Evolutionary conservation across 1,140 invertebrate genomes (phyloP).

Genomic region (Spodoptera litura): DNA sequence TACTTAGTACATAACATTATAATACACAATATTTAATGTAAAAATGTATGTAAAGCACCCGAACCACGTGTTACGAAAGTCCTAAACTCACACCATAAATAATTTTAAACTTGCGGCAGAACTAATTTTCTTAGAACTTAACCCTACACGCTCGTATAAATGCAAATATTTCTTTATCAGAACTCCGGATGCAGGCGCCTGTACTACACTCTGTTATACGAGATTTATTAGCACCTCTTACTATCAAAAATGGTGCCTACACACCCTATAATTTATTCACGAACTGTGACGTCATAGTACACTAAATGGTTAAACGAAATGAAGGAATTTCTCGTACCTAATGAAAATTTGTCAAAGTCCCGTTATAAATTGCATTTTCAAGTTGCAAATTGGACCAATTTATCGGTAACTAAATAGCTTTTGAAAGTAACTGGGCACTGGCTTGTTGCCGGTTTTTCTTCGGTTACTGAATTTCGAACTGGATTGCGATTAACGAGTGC

Average conservation of each 20-base stretch:
- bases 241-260: constrained; percentile 2
- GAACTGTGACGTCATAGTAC: neutral
- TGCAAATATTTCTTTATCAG: constrained; percentile 1
- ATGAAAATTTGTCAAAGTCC: constrained; percentile 11
- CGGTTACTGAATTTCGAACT: neutral
- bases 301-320: constrained; percentile 22
- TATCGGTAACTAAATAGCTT: constrained; percentile 25
- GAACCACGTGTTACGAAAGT: neutral
- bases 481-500: neutral
- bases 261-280: constrained; percentile 15
- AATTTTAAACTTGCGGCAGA: constrained; percentile 9
- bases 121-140: neutral
- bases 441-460: constrained; percentile 8
- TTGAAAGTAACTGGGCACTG: neutral
- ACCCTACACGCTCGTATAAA: neutral
- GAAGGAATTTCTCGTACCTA: neutral
- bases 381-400: constrained; percentile 25
- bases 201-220: neutral
- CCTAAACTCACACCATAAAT: neutral
- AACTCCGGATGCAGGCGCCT: neutral
- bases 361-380: constrained; percentile 28
- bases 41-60: no score
- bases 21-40: no score
- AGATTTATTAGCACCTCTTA: constrained; percentile 25
- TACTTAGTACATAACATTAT: no score